Percentiles rank a stretch among this genome's conserved stretches.
Evolutionary conservation across 2,113 vertebrate genomes (phyloP).

Genomic region (Tragelaphus imberbis): DNA sequence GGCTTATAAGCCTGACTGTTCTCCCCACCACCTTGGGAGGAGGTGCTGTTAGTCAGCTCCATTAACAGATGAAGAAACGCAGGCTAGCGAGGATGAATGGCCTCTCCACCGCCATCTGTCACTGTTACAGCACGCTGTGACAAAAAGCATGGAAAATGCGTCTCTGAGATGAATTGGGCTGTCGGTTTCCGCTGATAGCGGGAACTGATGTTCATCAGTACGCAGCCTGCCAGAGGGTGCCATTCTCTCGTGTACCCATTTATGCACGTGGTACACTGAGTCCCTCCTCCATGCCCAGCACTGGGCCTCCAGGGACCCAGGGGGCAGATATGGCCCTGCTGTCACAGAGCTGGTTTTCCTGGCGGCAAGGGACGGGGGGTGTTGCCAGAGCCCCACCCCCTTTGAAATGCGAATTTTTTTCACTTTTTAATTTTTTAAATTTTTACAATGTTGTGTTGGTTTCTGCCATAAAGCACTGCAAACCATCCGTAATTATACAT

Average conservation of each 20-base stretch:
- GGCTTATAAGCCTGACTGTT: fast-evolving
- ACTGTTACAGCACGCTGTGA: fast-evolving
- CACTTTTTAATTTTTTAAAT: neutral
- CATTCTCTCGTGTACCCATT: neutral
- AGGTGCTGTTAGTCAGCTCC: neutral
- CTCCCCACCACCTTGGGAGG: neutral
- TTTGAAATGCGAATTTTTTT: neutral
- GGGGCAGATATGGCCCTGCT: neutral
- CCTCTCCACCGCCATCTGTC: neutral
- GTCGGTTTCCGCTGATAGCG: fast-evolving
- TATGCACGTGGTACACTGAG: neutral
- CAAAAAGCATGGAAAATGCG: fast-evolving
- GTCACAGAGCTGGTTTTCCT: neutral
- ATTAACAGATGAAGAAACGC: neutral
- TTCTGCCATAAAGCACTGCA: neutral
- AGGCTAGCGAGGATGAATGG: neutral
- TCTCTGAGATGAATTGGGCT: neutral
- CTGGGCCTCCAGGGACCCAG: neutral
- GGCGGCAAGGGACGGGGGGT: too few relatives aligned
- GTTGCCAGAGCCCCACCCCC: fast-evolving
- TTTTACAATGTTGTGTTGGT: neutral
- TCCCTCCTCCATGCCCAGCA: neutral
- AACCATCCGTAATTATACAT: neutral
- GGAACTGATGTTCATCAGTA: too few relatives aligned
- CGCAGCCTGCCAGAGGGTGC: fast-evolving